These are phyloP conservation scores for Adelosebastes latens DNA, from an alignment of 2,797 vertebrate species.

Conservation along the genomic window DNA sequence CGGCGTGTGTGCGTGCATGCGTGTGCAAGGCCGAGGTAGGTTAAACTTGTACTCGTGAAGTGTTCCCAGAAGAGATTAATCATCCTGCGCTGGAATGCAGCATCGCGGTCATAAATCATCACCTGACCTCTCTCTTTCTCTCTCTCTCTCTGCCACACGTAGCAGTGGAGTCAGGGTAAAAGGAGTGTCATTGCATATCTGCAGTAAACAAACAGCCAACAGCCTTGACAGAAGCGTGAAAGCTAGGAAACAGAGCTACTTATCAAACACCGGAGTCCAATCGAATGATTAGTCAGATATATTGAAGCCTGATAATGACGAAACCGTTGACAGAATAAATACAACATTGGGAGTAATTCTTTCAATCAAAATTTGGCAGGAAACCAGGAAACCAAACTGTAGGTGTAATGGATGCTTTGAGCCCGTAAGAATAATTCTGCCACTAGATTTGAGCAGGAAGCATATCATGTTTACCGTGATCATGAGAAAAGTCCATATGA, in stretches of 20 bases:
- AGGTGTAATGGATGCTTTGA: background rate
- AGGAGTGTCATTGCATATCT: slow-evolving; percentile 68
- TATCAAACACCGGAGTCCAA: slow-evolving; percentile 35
- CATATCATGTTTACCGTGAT: no score
- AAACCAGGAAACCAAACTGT: background rate
- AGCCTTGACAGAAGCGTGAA: slow-evolving; percentile 54
- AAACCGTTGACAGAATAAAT: background rate
- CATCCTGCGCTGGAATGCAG: slow-evolving; percentile 83
- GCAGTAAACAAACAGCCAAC: slow-evolving; percentile 71
- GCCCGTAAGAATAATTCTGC: background rate
- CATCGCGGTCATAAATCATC: slow-evolving; percentile 86
- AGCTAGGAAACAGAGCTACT: slow-evolving; percentile 48
- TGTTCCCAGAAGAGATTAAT: slow-evolving; percentile 90
- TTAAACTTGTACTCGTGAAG: slow-evolving; percentile 87
- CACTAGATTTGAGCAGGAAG: background rate
- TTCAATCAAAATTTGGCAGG: background rate
- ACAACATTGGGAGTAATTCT: background rate
- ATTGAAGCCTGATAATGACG: background rate
- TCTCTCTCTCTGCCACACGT: slow-evolving; percentile 52
- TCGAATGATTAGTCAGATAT: slow-evolving; percentile 3
- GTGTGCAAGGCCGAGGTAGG: slow-evolving; percentile 81
- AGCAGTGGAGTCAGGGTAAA: slow-evolving; percentile 65
- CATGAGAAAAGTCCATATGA: no score
- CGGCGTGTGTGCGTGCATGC: slow-evolving; percentile 27
- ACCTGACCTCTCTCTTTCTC: slow-evolving; percentile 75